Conservation (phyloP, 1,140 invertebrate genomes). For the Bombus waltoni region DNA sequence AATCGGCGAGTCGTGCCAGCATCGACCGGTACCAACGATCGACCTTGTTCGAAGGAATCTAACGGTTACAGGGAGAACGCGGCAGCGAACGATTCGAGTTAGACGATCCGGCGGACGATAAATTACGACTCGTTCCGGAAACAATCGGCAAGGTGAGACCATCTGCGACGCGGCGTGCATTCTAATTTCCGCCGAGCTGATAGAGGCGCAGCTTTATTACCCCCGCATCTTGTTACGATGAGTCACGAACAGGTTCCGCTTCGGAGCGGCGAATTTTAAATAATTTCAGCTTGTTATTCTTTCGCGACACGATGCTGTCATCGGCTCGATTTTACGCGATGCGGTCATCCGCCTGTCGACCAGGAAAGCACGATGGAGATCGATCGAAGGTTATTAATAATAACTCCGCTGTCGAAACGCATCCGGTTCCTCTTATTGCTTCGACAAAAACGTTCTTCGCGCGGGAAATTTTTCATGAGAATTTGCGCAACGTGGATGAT, state of each 20-base stretch:
- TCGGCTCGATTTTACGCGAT: conserved; percentile 2
- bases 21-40: no score
- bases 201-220: conserved; percentile 10
- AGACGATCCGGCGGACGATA: background rate
- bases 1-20: no score
- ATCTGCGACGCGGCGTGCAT: conserved; percentile 4
- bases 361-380: background rate
- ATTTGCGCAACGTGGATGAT: background rate
- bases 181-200: conserved; percentile 5
- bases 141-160: conserved; percentile 21
- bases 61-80: background rate
- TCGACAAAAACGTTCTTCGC: background rate
- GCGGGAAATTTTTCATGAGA: background rate
- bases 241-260: conserved; percentile 55
- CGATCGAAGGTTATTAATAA: background rate
- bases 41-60: no score
- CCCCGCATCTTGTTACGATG: conserved; percentile 24
- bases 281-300: background rate
- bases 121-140: conserved; percentile 34
- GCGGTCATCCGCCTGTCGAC: background rate
- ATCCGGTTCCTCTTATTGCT: background rate
- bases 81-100: background rate
- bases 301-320: conserved; percentile 31
- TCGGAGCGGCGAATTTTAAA: conserved; percentile 29
- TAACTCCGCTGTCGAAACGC: background rate